Conservation (phyloP, 2,888 invertebrate species). For the Coleophora deauratella region DNA sequence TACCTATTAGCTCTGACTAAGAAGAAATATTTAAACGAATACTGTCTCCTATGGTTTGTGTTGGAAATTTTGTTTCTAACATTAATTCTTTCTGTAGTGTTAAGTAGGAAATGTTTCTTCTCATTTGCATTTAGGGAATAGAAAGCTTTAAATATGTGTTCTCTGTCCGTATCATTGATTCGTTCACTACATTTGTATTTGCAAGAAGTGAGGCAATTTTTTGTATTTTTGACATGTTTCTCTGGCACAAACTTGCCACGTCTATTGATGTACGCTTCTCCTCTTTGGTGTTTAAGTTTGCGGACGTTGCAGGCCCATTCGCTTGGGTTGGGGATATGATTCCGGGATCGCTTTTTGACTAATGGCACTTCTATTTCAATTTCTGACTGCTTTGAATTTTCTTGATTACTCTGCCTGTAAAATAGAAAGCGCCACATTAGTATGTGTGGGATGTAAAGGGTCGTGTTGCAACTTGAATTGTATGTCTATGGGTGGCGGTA, state of each 20-base stretch:
- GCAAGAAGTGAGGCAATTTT: slow-evolving; percentile 56
- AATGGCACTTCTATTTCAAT: background rate
- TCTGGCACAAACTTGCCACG: slow-evolving; percentile 59
- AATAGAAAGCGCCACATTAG: slow-evolving; percentile 14
- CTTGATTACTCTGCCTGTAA: slow-evolving; percentile 29
- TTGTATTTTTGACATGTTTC: slow-evolving; percentile 43
- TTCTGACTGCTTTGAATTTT: slow-evolving; percentile 17
- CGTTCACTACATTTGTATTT: slow-evolving; percentile 57
- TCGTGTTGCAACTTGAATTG: too few species aligned
- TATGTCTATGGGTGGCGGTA: too few species aligned
- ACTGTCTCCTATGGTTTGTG: slow-evolving; percentile 38
- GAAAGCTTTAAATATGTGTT: slow-evolving; percentile 59
- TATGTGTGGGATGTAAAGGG: too few species aligned
- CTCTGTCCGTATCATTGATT: slow-evolving; percentile 48
- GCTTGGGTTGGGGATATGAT: slow-evolving; percentile 42
- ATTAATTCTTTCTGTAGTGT: slow-evolving; percentile 55
- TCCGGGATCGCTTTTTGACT: slow-evolving; percentile 34
- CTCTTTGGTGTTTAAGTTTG: slow-evolving; percentile 56
- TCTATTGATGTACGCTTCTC: slow-evolving; percentile 57
- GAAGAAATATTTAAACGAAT: slow-evolving; percentile 61
- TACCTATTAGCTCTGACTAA: slow-evolving; percentile 43
- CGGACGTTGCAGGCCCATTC: slow-evolving; percentile 61
- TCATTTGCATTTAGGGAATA: slow-evolving; percentile 57
- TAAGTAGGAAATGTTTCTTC: slow-evolving; percentile 59
- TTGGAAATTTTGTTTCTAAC: slow-evolving; percentile 25